phyloP scores from a whole-genome alignment of 1,140 invertebrate genomes.

The Dreissena rostriformis region DNA sequence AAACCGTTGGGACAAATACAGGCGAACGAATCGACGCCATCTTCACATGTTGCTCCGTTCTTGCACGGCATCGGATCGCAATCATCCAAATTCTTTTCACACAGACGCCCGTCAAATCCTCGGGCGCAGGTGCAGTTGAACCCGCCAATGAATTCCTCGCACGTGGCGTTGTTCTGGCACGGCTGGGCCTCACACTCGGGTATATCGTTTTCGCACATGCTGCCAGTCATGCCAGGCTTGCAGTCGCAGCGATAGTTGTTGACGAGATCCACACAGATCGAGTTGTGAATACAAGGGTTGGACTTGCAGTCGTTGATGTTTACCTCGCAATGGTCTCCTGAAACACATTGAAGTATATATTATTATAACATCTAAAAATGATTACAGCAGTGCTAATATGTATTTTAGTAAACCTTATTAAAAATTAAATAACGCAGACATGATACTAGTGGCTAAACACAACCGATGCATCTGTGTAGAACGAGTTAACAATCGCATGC shows the following conservation, averaged over 20 bases:
- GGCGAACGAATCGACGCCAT: neutral
- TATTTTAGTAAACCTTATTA: too few relatives aligned
- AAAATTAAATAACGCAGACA: too few relatives aligned
- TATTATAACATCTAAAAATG: too few relatives aligned
- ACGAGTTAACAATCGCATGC: too few relatives aligned
- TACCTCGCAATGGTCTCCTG: too few relatives aligned
- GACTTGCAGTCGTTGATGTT: conserved; percentile 56
- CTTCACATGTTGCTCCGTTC: conserved; percentile 5
- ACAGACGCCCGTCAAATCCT: conserved; percentile 95
- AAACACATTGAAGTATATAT: too few relatives aligned
- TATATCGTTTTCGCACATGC: conserved; percentile 14
- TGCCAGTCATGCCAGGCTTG: conserved; percentile 2
- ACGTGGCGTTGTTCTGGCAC: conserved; percentile 42
- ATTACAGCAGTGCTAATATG: too few relatives aligned
- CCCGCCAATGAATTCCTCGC: neutral
- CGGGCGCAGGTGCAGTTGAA: conserved; percentile 84
- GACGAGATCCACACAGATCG: conserved; percentile 96
- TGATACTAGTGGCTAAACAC: too few relatives aligned
- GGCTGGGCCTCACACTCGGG: conserved; percentile 12
- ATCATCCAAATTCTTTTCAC: conserved; percentile 93
- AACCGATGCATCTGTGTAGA: too few relatives aligned
- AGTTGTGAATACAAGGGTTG: conserved; percentile 90
- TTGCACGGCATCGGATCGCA: conserved; percentile 9
- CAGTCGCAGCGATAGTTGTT: conserved; percentile 83
- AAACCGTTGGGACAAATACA: conserved; percentile 6